These are phyloP conservation scores for Chaetodon trifasciatus DNA, from an alignment of 2,797 vertebrate genomes.

Conservation along the genomic window DNA sequence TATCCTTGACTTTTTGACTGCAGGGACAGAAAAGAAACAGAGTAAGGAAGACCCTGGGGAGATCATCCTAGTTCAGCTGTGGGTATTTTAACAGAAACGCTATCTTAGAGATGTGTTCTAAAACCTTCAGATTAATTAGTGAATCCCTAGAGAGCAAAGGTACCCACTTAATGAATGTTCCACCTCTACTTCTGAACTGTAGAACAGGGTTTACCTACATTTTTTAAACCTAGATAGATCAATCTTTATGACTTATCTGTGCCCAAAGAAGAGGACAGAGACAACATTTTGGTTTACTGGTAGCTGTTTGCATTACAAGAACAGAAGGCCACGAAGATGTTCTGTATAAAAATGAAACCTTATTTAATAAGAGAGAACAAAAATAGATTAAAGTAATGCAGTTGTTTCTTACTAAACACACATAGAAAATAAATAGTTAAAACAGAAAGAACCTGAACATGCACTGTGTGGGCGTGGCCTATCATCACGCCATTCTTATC, in stretches of 20 bases:
- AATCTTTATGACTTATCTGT: not conserved
- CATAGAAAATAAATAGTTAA: not conserved
- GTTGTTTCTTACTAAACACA: not conserved
- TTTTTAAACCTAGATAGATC: not conserved
- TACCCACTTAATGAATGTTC: not conserved
- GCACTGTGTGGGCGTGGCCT: not conserved
- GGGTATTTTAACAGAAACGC: not conserved
- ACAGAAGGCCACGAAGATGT: not conserved
- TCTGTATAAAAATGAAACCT: not conserved
- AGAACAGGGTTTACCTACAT: not conserved
- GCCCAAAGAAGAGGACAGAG: not conserved
- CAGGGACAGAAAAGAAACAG: not conserved
- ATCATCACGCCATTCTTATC: constrained; percentile 27
- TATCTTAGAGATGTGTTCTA: not conserved
- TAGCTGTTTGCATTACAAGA: not conserved
- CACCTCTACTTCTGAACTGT: not conserved
- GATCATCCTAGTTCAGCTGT: not conserved
- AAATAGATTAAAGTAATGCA: not conserved
- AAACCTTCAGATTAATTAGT: not conserved
- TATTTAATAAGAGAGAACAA: not conserved
- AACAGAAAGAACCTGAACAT: not conserved
- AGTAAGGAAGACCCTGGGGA: not conserved
- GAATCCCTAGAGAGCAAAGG: not conserved
- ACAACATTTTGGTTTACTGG: constrained; percentile 17
- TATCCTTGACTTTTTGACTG: not conserved